Conservation (phyloP, 2,797 vertebrate species). For the Choloepus didactylus region DNA sequence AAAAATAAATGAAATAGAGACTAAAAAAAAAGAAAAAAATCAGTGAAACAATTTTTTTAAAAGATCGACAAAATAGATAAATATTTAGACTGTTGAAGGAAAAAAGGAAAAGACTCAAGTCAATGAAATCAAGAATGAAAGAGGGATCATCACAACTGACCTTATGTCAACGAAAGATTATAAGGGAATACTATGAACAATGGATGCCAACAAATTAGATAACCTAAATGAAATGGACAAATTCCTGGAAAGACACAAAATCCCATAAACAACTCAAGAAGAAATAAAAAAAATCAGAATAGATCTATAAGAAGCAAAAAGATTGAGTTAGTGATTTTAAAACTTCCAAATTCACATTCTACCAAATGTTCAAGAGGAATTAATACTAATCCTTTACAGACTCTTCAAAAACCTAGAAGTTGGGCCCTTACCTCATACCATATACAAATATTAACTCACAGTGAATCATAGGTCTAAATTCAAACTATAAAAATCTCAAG, state of each 20-base stretch:
- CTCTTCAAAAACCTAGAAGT: not conserved
- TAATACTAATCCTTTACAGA: not conserved
- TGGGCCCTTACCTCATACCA: not conserved
- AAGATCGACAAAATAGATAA: not conserved
- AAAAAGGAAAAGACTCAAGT: not conserved
- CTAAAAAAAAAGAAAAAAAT: not conserved
- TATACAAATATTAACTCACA: not conserved
- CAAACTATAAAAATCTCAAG: too few species aligned
- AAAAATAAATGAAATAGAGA: not conserved
- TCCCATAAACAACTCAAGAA: not conserved
- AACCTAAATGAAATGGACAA: not conserved
- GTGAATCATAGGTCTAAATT: not conserved
- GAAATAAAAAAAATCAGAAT: not conserved
- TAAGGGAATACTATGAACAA: not conserved
- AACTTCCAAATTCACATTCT: too few species aligned
- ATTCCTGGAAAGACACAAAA: not conserved
- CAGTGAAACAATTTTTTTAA: not conserved
- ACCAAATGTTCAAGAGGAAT: too few species aligned
- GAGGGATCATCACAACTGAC: not conserved
- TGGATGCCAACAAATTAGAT: not conserved
- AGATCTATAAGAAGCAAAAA: not conserved
- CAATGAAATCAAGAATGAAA: not conserved
- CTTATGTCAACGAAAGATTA: not conserved
- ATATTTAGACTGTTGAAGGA: not conserved
- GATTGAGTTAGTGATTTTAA: not conserved